phyloP scores from a whole-genome alignment of 2,888 invertebrate species.

The Chaetogeoica ovagalla region DNA sequence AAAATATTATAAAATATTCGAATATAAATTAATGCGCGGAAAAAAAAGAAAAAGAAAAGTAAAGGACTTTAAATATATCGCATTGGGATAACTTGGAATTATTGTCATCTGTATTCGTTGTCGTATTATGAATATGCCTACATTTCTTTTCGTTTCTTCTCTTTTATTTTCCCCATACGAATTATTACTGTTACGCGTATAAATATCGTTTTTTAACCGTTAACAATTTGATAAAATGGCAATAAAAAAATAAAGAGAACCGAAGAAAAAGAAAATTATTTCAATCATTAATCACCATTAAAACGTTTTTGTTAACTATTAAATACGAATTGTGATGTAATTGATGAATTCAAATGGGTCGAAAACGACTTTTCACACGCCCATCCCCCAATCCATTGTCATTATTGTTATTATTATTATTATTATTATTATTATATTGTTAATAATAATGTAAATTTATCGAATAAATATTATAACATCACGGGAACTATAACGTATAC shows the following conservation, averaged over 20 bases:
- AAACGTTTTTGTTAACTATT: constrained; percentile 21
- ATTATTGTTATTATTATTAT: too few species aligned
- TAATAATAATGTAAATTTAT: constrained; percentile 7
- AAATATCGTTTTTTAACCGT: too few species aligned
- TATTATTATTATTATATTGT: background rate
- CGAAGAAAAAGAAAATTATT: constrained; percentile 8
- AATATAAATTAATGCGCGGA: too few species aligned
- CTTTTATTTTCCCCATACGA: too few species aligned
- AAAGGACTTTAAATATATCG: background rate
- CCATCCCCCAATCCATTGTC: too few species aligned
- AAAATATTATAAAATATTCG: too few species aligned
- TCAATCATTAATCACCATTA: constrained; percentile 37
- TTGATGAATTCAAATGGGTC: constrained; percentile 16
- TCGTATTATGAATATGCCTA: too few species aligned
- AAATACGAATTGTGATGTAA: constrained; percentile 14
- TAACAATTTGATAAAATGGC: background rate
- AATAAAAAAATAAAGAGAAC: background rate
- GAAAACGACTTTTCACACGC: constrained; percentile 9
- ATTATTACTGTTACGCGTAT: too few species aligned
- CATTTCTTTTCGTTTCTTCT: too few species aligned
- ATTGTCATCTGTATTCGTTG: background rate
- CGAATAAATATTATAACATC: too few species aligned
- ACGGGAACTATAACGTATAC: too few species aligned
- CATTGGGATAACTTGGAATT: background rate
- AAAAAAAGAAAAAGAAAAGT: too few species aligned